These are phyloP conservation scores for Spea multiplicata DNA, from an alignment of 2,113 vertebrate species.

Conservation along the genomic window DNA sequence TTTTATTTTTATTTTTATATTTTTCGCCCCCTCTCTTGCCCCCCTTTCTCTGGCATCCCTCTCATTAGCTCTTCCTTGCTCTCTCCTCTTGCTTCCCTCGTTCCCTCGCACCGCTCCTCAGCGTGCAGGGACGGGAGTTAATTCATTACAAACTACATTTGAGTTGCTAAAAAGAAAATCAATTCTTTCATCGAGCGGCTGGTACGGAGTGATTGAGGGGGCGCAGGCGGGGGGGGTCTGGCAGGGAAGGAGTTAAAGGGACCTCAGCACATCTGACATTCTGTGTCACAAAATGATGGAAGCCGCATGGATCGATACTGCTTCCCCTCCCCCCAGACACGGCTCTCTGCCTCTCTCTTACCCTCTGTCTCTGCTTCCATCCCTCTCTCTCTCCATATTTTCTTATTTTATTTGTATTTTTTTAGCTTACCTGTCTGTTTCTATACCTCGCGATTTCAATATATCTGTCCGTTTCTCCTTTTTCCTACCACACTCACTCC, in stretches of 20 bases:
- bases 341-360: conserved; percentile 46
- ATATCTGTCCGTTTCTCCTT: conserved; percentile 14
- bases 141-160: conserved; percentile 50
- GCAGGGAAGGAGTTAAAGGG: conserved; percentile 46
- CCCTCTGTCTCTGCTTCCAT: conserved; percentile 7
- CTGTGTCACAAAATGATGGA: conserved; percentile 49
- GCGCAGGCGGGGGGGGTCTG: conserved; percentile 32
- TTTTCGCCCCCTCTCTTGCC: not conserved
- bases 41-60: conserved; percentile 4
- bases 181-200: conserved; percentile 49
- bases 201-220: conserved; percentile 47
- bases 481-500: conserved; percentile 5
- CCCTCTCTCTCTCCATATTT: conserved; percentile 26
- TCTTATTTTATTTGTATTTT: not conserved
- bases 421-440: conserved; percentile 36
- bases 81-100: conserved; percentile 20
- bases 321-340: conserved; percentile 45
- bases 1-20: not conserved
- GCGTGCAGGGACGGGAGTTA: conserved; percentile 47
- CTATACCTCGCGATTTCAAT: conserved; percentile 18
- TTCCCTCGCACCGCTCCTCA: conserved; percentile 42
- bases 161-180: conserved; percentile 50
- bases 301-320: conserved; percentile 45
- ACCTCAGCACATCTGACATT: conserved; percentile 48
- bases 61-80: conserved; percentile 45